These are phyloP conservation scores for Lucifuga dentata DNA, from an alignment of 2,113 vertebrate species.

Conservation along the genomic window DNA sequence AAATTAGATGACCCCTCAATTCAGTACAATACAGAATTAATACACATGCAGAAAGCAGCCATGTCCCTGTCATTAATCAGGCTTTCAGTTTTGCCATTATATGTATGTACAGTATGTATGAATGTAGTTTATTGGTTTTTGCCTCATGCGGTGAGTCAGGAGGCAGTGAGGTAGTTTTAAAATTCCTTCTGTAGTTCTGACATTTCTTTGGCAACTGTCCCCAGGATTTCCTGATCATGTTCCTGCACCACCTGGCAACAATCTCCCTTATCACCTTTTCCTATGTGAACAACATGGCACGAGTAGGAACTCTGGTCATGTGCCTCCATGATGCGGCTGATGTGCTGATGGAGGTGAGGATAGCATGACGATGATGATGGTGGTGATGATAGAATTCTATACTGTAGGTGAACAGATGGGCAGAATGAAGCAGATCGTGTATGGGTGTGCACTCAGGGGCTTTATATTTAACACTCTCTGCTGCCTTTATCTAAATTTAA, in stretches of 20 bases:
- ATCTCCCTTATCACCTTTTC: slow-evolving; percentile 92
- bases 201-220: slow-evolving; percentile 54
- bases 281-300: slow-evolving; percentile 95
- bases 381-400: not conserved
- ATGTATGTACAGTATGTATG: not conserved
- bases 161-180: not conserved
- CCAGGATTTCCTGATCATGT: slow-evolving; percentile 96
- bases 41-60: slow-evolving; percentile 1
- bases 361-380: too few species aligned
- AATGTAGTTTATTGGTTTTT: not conserved
- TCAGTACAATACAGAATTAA: not conserved
- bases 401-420: slow-evolving; percentile 6
- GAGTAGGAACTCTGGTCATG: slow-evolving; percentile 91
- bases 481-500: slow-evolving; percentile 5
- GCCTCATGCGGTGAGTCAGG: slow-evolving; percentile 16
- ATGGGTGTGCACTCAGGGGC: slow-evolving; percentile 15
- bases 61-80: not conserved
- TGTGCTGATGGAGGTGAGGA: slow-evolving; percentile 93
- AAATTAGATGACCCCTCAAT: not conserved
- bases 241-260: slow-evolving; percentile 91
- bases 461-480: not conserved
- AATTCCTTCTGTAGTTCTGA: slow-evolving; percentile 22
- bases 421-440: not conserved
- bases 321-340: slow-evolving; percentile 93
- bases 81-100: slow-evolving; percentile 9